Evolutionary conservation across 2,888 invertebrate species (phyloP).

Genomic region (Mactromeris polynyma): DNA sequence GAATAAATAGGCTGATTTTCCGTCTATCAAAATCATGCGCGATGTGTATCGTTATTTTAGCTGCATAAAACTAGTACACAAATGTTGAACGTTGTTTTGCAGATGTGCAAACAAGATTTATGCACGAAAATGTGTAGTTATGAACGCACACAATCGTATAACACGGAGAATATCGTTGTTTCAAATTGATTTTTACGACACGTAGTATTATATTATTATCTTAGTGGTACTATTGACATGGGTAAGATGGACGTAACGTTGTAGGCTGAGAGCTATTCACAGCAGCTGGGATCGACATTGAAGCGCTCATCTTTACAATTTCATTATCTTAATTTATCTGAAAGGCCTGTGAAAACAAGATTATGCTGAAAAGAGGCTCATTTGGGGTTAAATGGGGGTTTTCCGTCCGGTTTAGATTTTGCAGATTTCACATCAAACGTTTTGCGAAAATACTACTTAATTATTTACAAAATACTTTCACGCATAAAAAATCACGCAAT

Average conservation of each 20-base stretch:
- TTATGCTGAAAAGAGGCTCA: slow-evolving; percentile 40
- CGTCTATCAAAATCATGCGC: slow-evolving; percentile 48
- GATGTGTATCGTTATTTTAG: slow-evolving; percentile 48
- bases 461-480: neutral
- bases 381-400: slow-evolving; percentile 23
- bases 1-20: slow-evolving; percentile 55
- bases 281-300: slow-evolving; percentile 28
- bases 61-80: slow-evolving; percentile 46
- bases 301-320: slow-evolving; percentile 40
- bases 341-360: slow-evolving; percentile 42
- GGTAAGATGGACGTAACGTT: neutral
- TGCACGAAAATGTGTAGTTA: slow-evolving; percentile 40
- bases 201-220: neutral
- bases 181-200: neutral
- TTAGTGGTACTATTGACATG: neutral
- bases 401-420: slow-evolving; percentile 1
- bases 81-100: slow-evolving; percentile 41
- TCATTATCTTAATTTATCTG: slow-evolving; percentile 55
- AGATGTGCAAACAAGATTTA: slow-evolving; percentile 47
- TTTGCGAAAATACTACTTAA: neutral
- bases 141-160: neutral
- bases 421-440: neutral
- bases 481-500: neutral
- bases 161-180: neutral
- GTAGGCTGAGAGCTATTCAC: neutral